phyloP scores from a whole-genome alignment of 2,888 invertebrate species.

The Pocota personata region DNA sequence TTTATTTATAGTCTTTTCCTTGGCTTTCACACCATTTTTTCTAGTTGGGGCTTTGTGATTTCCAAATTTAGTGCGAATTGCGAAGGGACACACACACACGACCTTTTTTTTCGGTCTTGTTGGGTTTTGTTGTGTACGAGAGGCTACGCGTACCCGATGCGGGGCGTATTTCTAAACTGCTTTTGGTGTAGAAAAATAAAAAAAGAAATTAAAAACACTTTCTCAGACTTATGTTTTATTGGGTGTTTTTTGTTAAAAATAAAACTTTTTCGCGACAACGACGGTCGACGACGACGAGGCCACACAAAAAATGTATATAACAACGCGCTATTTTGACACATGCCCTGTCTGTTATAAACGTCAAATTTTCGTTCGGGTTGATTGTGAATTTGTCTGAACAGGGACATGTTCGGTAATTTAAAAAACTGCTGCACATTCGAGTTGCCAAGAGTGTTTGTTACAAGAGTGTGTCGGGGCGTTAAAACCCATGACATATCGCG shows the following conservation, averaged over 20 bases:
- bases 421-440: background rate
- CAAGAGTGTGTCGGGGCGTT: too few species aligned
- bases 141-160: constrained; percentile 29
- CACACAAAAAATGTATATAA: constrained; percentile 76
- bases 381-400: constrained; percentile 55
- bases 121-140: constrained; percentile 50
- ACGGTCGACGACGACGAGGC: constrained; percentile 71
- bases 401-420: constrained; percentile 2
- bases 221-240: constrained; percentile 73
- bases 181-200: constrained; percentile 70
- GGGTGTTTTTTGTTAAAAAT: constrained; percentile 56
- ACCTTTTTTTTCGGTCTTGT: constrained; percentile 3
- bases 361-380: constrained; percentile 24
- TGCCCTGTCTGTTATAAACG: constrained; percentile 60
- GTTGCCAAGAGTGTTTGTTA: constrained; percentile 3
- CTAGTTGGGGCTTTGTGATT: constrained; percentile 50
- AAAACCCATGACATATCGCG: too few species aligned
- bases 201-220: constrained; percentile 71
- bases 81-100: constrained; percentile 27
- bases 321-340: constrained; percentile 75
- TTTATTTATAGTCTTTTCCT: constrained; percentile 51
- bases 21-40: constrained; percentile 74
- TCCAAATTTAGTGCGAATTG: constrained; percentile 68
- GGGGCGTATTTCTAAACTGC: constrained; percentile 42
- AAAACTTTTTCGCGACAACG: constrained; percentile 64